phyloP scores from a whole-genome alignment of 2,113 vertebrate genomes.

The Pangasianodon gigas region DNA sequence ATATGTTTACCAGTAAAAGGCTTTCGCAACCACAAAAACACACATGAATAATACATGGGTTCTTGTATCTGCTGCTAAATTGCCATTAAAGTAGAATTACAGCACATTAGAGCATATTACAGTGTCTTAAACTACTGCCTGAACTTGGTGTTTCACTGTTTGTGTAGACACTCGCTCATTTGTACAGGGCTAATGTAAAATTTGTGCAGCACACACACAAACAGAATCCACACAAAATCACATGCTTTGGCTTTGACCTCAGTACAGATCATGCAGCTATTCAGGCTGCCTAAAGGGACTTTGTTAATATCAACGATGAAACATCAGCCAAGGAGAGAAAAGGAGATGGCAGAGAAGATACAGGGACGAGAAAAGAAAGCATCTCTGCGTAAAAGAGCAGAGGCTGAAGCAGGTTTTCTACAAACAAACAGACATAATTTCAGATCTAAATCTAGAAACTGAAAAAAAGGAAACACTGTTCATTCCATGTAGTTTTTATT shows the following conservation, averaged over 20 bases:
- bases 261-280: background rate
- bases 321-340: background rate
- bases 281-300: background rate
- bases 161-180: background rate
- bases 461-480: background rate
- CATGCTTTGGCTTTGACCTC: background rate
- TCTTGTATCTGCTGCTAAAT: background rate
- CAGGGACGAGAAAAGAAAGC: background rate
- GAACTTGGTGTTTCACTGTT: constrained; percentile 2
- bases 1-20: background rate
- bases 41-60: background rate
- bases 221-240: background rate
- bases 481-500: background rate
- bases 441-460: background rate
- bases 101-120: background rate
- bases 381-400: background rate
- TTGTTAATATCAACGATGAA: constrained; percentile 16
- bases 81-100: background rate
- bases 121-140: background rate
- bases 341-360: background rate
- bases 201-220: background rate
- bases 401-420: constrained; percentile 10
- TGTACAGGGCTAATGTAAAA: background rate
- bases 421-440: no score
- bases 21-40: background rate